A percentile compares a stretch with the other conserved stretches of the same genome.
Conservation (phyloP, 2,888 invertebrate species). For the Drosophila recens region DNA sequence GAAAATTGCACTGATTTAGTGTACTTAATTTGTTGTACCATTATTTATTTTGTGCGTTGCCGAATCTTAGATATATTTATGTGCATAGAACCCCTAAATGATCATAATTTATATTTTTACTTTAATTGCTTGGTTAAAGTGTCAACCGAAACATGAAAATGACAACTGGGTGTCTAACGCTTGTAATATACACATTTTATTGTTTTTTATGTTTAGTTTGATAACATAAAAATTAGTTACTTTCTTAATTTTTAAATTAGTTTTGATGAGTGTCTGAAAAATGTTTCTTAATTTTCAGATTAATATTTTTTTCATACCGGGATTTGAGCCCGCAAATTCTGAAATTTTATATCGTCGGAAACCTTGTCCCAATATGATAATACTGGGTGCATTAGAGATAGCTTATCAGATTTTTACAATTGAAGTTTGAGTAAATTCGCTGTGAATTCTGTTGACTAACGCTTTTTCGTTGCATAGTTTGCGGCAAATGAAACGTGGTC, state of each 20-base stretch:
- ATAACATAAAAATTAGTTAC: too few relatives aligned
- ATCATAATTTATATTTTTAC: background rate
- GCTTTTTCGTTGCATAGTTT: conserved; percentile 42
- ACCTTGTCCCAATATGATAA: too few relatives aligned
- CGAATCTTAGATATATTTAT: background rate
- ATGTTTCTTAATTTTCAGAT: too few relatives aligned
- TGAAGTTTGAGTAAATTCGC: conserved; percentile 63
- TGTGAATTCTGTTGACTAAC: conserved; percentile 68
- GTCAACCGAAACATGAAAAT: background rate
- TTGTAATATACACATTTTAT: conserved; percentile 56
- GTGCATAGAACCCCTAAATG: too few relatives aligned
- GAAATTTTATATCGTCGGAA: too few relatives aligned
- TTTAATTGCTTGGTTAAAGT: conserved; percentile 6
- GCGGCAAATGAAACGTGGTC: conserved; percentile 64
- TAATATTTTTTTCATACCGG: too few relatives aligned
- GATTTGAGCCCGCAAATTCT: too few relatives aligned
- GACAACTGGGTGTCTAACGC: background rate
- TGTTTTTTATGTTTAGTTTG: too few relatives aligned
- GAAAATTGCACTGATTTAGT: conserved; percentile 76
- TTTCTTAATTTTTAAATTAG: too few relatives aligned
- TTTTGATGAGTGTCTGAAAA: too few relatives aligned
- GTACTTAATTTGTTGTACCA: conserved; percentile 60
- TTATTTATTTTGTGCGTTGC: conserved; percentile 60
- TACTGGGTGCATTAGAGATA: too few relatives aligned
- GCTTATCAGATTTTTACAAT: conserved; percentile 56